phyloP scores from a whole-genome alignment of 1,140 invertebrate species.

The Drepana arcuata region DNA sequence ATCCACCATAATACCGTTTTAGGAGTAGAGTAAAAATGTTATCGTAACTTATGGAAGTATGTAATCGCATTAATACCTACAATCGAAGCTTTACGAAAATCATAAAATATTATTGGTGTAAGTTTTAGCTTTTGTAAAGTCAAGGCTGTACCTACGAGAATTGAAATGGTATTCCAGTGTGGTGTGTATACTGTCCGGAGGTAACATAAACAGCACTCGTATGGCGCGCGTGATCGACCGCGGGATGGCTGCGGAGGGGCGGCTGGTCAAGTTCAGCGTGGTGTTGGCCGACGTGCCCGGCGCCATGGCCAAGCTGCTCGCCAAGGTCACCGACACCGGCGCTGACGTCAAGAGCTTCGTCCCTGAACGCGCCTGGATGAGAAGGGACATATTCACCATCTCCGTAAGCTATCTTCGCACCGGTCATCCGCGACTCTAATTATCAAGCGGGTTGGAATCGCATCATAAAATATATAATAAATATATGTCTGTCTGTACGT shows the following conservation, averaged over 20 bases:
- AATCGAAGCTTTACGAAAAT: too few relatives aligned
- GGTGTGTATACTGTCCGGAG: conserved; percentile 86
- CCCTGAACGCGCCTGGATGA: conserved; percentile 91
- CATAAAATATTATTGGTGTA: too few relatives aligned
- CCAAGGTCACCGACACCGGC: conserved; percentile 78
- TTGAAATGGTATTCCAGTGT: conserved; percentile 78
- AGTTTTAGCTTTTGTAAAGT: too few relatives aligned
- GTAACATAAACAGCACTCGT: conserved; percentile 92
- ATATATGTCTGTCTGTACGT: too few relatives aligned
- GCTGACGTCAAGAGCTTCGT: conserved; percentile 92
- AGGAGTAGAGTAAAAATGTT: too few relatives aligned
- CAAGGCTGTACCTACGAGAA: too few relatives aligned
- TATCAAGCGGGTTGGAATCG: too few relatives aligned
- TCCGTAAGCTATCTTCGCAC: conserved; percentile 4
- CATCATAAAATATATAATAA: too few relatives aligned
- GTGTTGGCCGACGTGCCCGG: conserved; percentile 78
- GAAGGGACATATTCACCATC: conserved; percentile 76
- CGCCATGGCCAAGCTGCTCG: conserved; percentile 87
- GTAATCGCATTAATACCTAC: too few relatives aligned
- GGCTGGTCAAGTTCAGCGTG: conserved; percentile 82
- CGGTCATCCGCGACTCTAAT: background rate
- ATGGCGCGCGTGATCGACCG: conserved; percentile 88
- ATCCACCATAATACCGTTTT: too few relatives aligned
- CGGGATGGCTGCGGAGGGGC: conserved; percentile 87
- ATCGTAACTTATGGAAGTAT: too few relatives aligned